These are phyloP conservation scores for Echiichthys vipera DNA, from an alignment of 2,797 vertebrate genomes.

Conservation along the genomic window DNA sequence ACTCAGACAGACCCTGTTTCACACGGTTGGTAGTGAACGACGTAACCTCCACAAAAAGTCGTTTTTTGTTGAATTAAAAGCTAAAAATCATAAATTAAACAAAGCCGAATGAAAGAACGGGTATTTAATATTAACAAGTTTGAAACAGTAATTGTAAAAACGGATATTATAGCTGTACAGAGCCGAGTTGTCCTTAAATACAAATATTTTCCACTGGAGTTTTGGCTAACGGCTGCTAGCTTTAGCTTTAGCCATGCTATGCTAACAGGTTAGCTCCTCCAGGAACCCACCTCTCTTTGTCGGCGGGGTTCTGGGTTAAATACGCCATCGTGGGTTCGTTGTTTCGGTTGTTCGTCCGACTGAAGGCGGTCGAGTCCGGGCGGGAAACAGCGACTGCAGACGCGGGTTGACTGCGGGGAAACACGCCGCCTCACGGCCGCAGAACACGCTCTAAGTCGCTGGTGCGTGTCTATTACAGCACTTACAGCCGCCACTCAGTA, in stretches of 20 bases:
- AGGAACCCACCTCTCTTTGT: slow-evolving; percentile 78
- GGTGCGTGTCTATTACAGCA: too few relatives aligned
- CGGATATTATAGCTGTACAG: rapidly evolving
- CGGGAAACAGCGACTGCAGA: background rate
- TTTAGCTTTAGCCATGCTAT: slow-evolving; percentile 9
- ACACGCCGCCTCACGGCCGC: slow-evolving; percentile 14
- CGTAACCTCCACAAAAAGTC: rapidly evolving
- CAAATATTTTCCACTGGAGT: rapidly evolving
- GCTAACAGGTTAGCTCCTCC: background rate
- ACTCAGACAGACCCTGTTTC: background rate
- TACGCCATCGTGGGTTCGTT: slow-evolving; percentile 74
- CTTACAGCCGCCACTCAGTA: too few relatives aligned
- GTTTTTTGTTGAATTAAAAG: rapidly evolving
- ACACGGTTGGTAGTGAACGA: background rate
- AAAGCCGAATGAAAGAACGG: background rate
- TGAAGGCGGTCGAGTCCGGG: rapidly evolving
- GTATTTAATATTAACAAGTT: rapidly evolving
- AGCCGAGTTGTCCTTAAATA: background rate
- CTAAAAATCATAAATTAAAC: rapidly evolving
- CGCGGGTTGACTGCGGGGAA: slow-evolving; percentile 1
- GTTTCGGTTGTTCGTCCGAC: background rate
- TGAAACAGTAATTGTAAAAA: rapidly evolving
- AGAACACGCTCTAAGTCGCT: too few relatives aligned
- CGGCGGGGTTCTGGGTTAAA: slow-evolving; percentile 78
- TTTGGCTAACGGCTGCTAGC: background rate